Base-by-base conservation (phyloP, 2,797 vertebrate species). In the Gouania willdenowi region DNA sequence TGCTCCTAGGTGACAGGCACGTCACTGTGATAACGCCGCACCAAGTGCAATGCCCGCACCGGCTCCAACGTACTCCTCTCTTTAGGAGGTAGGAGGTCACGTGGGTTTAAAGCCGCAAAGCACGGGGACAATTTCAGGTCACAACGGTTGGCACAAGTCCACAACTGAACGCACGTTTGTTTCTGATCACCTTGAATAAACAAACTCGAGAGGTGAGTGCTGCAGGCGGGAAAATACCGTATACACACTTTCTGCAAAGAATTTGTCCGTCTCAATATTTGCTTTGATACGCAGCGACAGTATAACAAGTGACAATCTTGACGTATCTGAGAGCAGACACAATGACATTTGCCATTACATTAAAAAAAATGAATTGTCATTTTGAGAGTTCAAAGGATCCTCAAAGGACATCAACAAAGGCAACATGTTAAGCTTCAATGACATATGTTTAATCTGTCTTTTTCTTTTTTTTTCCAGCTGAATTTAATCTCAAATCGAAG, bases 401-500 rank as follows among this genome's bases (percentile, higher is more conserved):
- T 78, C 79, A 82, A 81, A 87, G 75, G 73, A 81, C 33, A 43
- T 75, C 71, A 77, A 85, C 77, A 87, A 83, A 80, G 76, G 55
- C 59, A 26, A 48, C 4, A 39, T 27, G 31, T 77, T 76, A 75
- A 67, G 71, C 66, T 50, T 37, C 69, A 60, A 71, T 83, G 84
- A 83, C 84, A 85, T 60, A 60, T 79, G 79, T 82, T 86, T 86
- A 84, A 88, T 85, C 80, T 80, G 31, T 52, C 60, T 63, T 85
- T 82, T 81, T 80, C 85, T 80, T 80, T 31, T 52, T 60, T 63
- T 85, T 82, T 81, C 80, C 77, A 74, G 71, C 64, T 62, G 70
- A 68, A 76, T 74, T 65, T 82, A 77, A 85, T 84, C 75, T 73
- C 12, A 59, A 79, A 77, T 70, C 47, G 69, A 69, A 68, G 59